Conservation (phyloP, 23 tunicate species). For the Trididemnum nubilum region DNA sequence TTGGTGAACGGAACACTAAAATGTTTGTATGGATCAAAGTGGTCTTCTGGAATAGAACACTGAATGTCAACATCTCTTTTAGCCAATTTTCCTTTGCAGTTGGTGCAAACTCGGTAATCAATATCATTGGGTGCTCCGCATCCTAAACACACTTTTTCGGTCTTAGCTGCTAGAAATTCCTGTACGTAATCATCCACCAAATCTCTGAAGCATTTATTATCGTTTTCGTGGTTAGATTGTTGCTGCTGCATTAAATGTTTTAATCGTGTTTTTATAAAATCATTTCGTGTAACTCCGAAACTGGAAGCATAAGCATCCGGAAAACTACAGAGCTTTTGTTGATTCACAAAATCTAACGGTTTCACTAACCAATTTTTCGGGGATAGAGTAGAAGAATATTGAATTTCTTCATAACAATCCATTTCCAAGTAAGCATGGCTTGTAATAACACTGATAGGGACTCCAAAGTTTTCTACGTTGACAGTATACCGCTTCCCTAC, state of each 20-base stretch:
- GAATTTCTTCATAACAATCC: not conserved
- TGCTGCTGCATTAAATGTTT: not conserved
- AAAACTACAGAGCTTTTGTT: not conserved
- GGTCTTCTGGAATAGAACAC: not conserved
- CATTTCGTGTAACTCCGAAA: slow-evolving; percentile 13
- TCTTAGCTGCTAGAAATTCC: not conserved
- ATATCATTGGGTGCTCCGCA: slow-evolving; percentile 14
- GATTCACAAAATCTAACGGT: not conserved
- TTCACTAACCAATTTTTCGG: slow-evolving; percentile 18
- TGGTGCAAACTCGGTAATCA: slow-evolving; percentile 2
- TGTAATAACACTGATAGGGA: slow-evolving; percentile 1
- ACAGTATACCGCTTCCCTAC: slow-evolving; percentile 3
- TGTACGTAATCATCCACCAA: not conserved
- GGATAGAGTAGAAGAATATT: not conserved
- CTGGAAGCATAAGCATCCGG: not conserved
- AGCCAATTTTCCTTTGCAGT: slow-evolving; percentile 7
- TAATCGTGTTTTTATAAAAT: not conserved
- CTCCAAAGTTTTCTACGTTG: not conserved
- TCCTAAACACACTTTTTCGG: slow-evolving; percentile 18
- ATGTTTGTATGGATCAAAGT: slow-evolving; percentile 7
- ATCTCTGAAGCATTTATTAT: not conserved
- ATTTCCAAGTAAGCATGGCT: slow-evolving; percentile 18
- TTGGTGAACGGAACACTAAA: not conserved
- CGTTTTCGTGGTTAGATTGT: not conserved
- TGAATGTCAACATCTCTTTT: not conserved